Conservation (phyloP, 1,140 invertebrate genomes). For the Lethrus apterus region DNA sequence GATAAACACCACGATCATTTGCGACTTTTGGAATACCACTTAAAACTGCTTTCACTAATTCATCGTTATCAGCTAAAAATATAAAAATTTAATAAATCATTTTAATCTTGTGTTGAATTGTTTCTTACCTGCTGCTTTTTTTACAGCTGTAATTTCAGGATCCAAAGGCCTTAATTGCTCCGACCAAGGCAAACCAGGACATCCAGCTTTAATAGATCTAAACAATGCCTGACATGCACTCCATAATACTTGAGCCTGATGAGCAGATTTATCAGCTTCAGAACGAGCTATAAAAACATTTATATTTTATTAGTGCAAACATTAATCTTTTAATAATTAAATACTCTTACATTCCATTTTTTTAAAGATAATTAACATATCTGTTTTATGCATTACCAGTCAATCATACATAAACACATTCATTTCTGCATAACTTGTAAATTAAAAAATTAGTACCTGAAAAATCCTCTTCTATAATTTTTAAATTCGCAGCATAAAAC, state of each 20-base stretch:
- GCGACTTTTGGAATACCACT: conserved; percentile 70
- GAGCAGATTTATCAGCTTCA: conserved; percentile 68
- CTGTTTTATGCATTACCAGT: conserved; percentile 11
- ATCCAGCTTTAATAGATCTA: conserved; percentile 59
- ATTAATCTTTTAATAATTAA: too few relatives aligned
- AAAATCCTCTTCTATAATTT: background rate
- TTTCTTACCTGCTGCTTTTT: conserved; percentile 56
- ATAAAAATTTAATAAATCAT: background rate
- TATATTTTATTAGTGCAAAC: too few relatives aligned
- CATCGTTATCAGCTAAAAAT: conserved; percentile 50
- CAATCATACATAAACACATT: too few relatives aligned
- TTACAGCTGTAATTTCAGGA: conserved; percentile 62
- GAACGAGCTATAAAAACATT: conserved; percentile 60
- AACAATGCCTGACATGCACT: conserved; percentile 80
- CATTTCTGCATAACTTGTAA: background rate
- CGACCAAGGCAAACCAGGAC: conserved; percentile 44
- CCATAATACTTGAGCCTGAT: conserved; percentile 84
- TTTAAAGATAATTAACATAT: too few relatives aligned
- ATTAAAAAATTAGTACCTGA: conserved; percentile 9
- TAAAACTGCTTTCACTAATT: conserved; percentile 65
- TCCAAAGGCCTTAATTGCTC: conserved; percentile 65
- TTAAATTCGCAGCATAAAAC: conserved; percentile 18
- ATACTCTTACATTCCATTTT: too few relatives aligned
- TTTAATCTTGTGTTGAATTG: conserved; percentile 13
- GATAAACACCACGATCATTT: conserved; percentile 70